Base-by-base conservation (phyloP, 2,888 invertebrate genomes). In the Siphonodentalium dalli region DNA sequence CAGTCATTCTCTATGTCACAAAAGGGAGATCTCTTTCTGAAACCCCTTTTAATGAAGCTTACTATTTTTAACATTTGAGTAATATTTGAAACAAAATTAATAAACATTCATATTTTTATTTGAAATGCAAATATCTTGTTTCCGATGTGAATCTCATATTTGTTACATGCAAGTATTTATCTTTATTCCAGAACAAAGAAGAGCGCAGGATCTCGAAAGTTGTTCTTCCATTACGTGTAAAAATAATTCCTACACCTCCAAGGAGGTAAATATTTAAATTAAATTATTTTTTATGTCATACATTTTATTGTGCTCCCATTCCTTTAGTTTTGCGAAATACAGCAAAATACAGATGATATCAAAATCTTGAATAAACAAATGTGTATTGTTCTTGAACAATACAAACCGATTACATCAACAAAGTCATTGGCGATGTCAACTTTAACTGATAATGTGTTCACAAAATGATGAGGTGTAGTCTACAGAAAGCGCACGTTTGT, bases 221-320 rank as follows among this genome's bases (percentile, higher is more conserved):
- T 20, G 87, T 86, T 61, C 82, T 90, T 56, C 87, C 89, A 0
- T 81, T 88, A 62, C 89, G 90, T 60, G 92, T 90, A 0, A 91
- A 91, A 82, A 89, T 97, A 61, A 92, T 95, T 65, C 92, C 94
- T 0, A 92, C 92, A 11, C 97, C 97, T 1, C 93, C 93, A 0
- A 86, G 91, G 53, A 89, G 90, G 86, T 86, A 74, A 75, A 80
- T 74, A 11, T 34, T 34, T n/a, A 7, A 15, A n/a, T 34, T 34
- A 6, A n/a, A n/a, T 33, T 6, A n/a, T 33, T n/a, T 33, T 31
- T 33, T 33, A 33, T 33, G 8, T 15, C 15, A 33, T 0, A 33
- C 18, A n/a, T 15, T 33, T 8, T 15, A 18, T 33, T 33, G 15
- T 33, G 33, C 33, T 11, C 6, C 33, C 33, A 15, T 33, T 18